phyloP scores from a whole-genome alignment of 2,888 invertebrate genomes.

The Mythimna pallens region DNA sequence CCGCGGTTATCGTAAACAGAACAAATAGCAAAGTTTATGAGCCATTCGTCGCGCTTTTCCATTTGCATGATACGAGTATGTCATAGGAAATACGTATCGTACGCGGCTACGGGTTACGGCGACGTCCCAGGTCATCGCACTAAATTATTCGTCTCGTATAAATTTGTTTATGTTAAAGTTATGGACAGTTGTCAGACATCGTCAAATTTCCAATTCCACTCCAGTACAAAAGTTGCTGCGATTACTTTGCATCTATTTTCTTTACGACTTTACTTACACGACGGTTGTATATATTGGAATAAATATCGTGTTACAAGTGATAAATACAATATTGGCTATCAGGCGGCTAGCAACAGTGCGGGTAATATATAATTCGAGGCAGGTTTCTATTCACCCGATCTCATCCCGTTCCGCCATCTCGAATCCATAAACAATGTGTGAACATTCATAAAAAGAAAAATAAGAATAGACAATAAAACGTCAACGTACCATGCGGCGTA shows the following conservation, averaged over 20 bases:
- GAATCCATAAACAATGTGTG: constrained; percentile 73
- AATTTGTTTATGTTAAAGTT: constrained; percentile 71
- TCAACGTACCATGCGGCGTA: constrained; percentile 70
- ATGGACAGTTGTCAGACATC: constrained; percentile 66
- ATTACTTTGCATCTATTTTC: constrained; percentile 40
- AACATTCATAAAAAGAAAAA: constrained; percentile 75
- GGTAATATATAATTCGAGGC: constrained; percentile 58
- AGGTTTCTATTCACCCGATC: constrained; percentile 54
- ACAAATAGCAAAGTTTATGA: constrained; percentile 88
- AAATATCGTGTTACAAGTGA: constrained; percentile 46
- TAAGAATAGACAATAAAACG: constrained; percentile 79
- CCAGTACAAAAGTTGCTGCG: constrained; percentile 50
- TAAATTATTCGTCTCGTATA: constrained; percentile 71
- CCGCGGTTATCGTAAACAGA: constrained; percentile 88
- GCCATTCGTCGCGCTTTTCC: constrained; percentile 86
- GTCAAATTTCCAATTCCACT: constrained; percentile 64
- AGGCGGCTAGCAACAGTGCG: constrained; percentile 40
- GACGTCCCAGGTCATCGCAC: constrained; percentile 70
- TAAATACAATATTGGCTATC: constrained; percentile 57
- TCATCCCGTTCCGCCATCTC: constrained; percentile 58
- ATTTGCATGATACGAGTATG: constrained; percentile 85
- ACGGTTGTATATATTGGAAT: constrained; percentile 49
- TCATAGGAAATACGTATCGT: constrained; percentile 73
- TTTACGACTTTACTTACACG: constrained; percentile 49
- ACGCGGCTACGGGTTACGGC: constrained; percentile 71